Conservation (phyloP, 2,888 invertebrate genomes). For the Mesoligia furuncula region DNA sequence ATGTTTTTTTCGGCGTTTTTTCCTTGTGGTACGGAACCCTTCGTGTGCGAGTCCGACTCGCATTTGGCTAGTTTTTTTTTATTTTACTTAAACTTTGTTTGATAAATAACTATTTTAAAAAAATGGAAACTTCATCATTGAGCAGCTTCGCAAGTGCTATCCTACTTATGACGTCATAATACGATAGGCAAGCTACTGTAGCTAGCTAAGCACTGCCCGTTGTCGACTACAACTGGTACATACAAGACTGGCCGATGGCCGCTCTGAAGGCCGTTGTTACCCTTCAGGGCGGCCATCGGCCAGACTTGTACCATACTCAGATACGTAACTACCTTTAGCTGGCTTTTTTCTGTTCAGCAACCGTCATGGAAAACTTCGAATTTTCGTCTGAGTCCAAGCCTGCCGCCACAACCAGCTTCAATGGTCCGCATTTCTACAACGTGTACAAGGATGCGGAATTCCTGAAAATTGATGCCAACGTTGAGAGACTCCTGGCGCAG, state of each 20-base stretch:
- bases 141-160: background rate
- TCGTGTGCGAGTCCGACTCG: no score
- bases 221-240: no score
- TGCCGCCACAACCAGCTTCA: conserved; percentile 28
- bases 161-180: background rate
- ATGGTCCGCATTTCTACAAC: conserved; percentile 49
- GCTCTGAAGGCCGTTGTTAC: no score
- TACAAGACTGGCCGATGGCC: no score
- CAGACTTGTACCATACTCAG: background rate
- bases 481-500: conserved; percentile 70
- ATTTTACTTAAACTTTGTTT: no score
- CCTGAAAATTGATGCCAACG: conserved; percentile 67
- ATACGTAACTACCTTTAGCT: background rate
- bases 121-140: no score
- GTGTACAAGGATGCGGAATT: conserved; percentile 72
- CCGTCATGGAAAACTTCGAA: conserved; percentile 49
- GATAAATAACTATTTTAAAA: no score
- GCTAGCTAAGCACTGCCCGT: background rate
- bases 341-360: background rate
- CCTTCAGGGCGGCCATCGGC: background rate
- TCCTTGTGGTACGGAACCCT: no score
- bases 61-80: no score
- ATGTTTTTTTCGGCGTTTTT: no score
- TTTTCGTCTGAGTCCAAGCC: conserved; percentile 31
- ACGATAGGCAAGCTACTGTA: background rate